Evolutionary conservation across 2,113 vertebrate genomes (phyloP).

Genomic region (Cervus canadensis): DNA sequence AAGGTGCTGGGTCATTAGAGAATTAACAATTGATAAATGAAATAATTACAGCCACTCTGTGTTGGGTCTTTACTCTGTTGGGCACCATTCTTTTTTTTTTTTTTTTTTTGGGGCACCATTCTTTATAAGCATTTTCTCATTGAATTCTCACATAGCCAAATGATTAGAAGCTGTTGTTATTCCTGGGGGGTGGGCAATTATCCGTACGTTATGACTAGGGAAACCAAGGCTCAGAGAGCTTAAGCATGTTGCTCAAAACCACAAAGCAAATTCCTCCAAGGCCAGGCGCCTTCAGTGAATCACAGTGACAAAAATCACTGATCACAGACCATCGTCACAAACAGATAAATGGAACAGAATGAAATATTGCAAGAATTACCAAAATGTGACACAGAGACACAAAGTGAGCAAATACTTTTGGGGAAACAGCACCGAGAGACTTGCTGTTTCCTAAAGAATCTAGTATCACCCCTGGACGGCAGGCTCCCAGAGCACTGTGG

Average conservation of each 20-base stretch:
- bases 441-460: neutral
- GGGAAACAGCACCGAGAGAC: neutral
- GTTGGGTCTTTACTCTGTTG: neutral
- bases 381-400: neutral
- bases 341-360: neutral
- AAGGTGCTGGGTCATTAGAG: neutral
- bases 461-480: neutral
- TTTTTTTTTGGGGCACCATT: neutral
- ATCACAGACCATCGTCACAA: neutral
- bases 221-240: neutral
- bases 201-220: neutral
- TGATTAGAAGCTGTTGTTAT: neutral
- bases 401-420: neutral
- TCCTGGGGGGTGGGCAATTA: neutral
- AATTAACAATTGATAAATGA: neutral
- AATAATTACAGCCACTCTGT: neutral
- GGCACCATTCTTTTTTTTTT: neutral
- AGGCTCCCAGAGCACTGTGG: accelerated
- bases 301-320: neutral
- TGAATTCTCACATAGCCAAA: neutral
- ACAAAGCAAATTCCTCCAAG: neutral
- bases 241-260: accelerated
- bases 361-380: neutral
- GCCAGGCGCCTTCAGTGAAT: neutral
- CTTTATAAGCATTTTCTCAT: neutral